Conservation (phyloP, 2,797 vertebrate genomes). For the Alcedo quadribrachys region DNA sequence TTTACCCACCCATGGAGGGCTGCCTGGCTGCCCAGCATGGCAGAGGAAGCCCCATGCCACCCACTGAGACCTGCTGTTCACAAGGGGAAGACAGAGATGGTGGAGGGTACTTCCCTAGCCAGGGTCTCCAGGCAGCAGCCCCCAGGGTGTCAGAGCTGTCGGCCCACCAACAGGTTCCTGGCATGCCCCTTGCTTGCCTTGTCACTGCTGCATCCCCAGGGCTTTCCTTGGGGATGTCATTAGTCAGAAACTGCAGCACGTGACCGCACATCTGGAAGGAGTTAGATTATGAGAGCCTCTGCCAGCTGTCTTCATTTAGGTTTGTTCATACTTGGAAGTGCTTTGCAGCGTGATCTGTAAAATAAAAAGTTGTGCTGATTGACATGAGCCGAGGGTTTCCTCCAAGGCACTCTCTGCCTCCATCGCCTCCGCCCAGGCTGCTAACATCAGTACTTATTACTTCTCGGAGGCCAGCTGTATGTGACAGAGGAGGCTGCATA, state of each 20-base stretch:
- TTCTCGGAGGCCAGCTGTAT: neutral
- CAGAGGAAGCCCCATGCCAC: neutral
- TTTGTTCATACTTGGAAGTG: constrained; percentile 66
- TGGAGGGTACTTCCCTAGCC: neutral
- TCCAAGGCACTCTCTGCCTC: constrained; percentile 24
- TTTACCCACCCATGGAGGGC: neutral
- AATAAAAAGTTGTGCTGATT: constrained; percentile 64
- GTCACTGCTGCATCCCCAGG: neutral
- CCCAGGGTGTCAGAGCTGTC: neutral
- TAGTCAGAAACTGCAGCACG: constrained; percentile 51
- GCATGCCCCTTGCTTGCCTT: neutral
- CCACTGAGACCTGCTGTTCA: rapidly evolving
- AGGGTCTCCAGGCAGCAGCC: neutral
- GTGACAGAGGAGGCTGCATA: neutral
- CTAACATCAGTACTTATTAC: constrained; percentile 4
- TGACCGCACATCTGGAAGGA: constrained; percentile 67
- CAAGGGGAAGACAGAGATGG: neutral
- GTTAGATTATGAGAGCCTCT: constrained; percentile 59
- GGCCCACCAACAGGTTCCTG: constrained; percentile 39
- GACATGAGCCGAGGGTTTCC: constrained; percentile 57
- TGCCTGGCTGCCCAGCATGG: neutral
- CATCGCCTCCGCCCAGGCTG: neutral
- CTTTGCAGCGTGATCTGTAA: constrained; percentile 52
- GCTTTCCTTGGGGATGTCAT: constrained; percentile 50
- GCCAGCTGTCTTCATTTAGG: constrained; percentile 68